Evolutionary conservation across 2,888 invertebrate species (phyloP).

Genomic region (Chouioia cunea): DNA sequence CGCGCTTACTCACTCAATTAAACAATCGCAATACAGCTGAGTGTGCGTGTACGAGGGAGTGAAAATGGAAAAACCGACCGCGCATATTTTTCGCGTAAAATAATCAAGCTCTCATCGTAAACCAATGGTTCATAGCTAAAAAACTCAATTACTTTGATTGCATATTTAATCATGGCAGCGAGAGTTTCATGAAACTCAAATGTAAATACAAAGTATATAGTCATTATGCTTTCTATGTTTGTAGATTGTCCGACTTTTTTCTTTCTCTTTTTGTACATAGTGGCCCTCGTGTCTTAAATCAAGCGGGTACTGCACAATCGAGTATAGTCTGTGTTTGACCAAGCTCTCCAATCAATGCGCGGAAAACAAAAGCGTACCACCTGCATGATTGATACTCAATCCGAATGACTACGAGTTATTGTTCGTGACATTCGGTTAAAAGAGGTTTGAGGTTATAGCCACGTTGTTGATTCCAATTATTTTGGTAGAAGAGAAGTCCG

Average conservation of each 20-base stretch:
- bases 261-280: not conserved
- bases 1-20: no score
- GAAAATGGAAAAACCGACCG: not conserved
- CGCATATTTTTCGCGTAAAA: not conserved
- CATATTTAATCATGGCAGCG: constrained; percentile 39
- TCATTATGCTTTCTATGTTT: constrained; percentile 38
- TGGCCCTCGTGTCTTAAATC: constrained; percentile 41
- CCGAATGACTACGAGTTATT: constrained; percentile 50
- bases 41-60: no score
- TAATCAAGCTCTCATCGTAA: constrained; percentile 3
- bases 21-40: no score
- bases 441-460: no score
- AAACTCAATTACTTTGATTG: constrained; percentile 42
- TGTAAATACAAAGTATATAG: not conserved
- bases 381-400: constrained; percentile 53
- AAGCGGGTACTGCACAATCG: constrained; percentile 20
- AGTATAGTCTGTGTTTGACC: constrained; percentile 29
- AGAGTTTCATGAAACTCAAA: not conserved
- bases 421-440: no score
- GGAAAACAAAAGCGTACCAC: constrained; percentile 44
- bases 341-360: constrained; percentile 47
- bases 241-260: constrained; percentile 30
- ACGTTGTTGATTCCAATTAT: no score
- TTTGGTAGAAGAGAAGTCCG: no score
- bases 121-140: constrained; percentile 15